These are phyloP conservation scores for Apis laboriosa DNA, from an alignment of 1,140 invertebrate genomes.

Conservation along the genomic window DNA sequence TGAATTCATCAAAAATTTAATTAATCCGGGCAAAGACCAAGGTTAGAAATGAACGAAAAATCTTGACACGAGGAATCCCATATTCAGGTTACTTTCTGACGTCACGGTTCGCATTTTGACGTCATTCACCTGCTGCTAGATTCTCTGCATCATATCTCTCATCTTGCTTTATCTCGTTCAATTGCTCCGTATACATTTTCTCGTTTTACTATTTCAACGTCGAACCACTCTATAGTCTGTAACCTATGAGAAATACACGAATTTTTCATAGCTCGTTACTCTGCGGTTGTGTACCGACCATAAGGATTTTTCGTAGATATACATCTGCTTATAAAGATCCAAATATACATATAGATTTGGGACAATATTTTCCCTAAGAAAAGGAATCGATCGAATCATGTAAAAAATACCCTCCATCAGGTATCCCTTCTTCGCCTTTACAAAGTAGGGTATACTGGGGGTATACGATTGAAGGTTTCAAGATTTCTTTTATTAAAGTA, in stretches of 20 bases:
- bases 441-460: neutral
- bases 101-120: slow-evolving; percentile 68
- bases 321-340: neutral
- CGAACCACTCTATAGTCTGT: neutral
- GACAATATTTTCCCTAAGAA: slow-evolving; percentile 19
- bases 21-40: neutral
- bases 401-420: neutral
- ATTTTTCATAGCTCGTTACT: slow-evolving; percentile 22
- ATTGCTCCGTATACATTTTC: slow-evolving; percentile 2
- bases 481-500: slow-evolving; percentile 21
- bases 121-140: slow-evolving; percentile 69
- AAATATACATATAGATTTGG: neutral
- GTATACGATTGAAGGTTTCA: neutral
- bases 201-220: neutral
- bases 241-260: neutral
- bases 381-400: slow-evolving; percentile 22
- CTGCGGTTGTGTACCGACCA: neutral
- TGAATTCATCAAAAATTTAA: neutral
- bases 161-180: slow-evolving; percentile 29
- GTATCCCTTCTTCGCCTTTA: neutral
- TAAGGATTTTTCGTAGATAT: neutral
- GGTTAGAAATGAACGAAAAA: neutral
- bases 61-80: slow-evolving; percentile 9
- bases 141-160: slow-evolving; percentile 53
- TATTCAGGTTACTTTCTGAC: slow-evolving; percentile 66